Conservation (phyloP, 1,140 invertebrate species). For the Liolophura sinensis region DNA sequence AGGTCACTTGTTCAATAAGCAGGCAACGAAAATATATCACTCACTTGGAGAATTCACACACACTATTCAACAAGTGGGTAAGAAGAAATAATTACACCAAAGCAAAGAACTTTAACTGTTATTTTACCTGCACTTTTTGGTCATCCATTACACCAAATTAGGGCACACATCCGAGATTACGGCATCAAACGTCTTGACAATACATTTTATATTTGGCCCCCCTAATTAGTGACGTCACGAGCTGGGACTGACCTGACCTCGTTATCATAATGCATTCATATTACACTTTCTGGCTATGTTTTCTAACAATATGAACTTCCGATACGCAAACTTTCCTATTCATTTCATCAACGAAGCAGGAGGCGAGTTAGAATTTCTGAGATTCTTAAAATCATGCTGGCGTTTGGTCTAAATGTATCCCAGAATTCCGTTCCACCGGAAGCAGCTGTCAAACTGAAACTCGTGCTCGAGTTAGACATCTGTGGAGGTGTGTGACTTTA, state of each 20-base stretch:
- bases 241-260: constrained; percentile 27
- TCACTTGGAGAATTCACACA: constrained; percentile 20
- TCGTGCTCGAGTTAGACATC: too few relatives aligned
- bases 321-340: too few relatives aligned
- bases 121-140: constrained; percentile 42
- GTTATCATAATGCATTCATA: constrained; percentile 58
- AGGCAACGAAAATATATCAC: constrained; percentile 15
- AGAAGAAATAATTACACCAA: constrained; percentile 3
- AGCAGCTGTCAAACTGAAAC: too few relatives aligned
- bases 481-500: too few relatives aligned
- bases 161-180: constrained; percentile 29
- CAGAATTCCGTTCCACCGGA: too few relatives aligned
- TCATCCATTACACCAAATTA: constrained; percentile 41
- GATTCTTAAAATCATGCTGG: too few relatives aligned
- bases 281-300: constrained; percentile 1
- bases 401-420: too few relatives aligned
- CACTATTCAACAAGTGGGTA: constrained; percentile 15
- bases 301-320: too few relatives aligned
- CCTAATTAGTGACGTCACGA: constrained; percentile 59
- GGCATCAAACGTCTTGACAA: constrained; percentile 49
- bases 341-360: too few relatives aligned
- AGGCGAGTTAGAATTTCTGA: too few relatives aligned
- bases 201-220: constrained; percentile 56
- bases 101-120: not conserved
- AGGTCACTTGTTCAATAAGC: constrained; percentile 51